Percentiles rank a stretch among this genome's conserved stretches.
Evolutionary conservation across 2,113 vertebrate species (phyloP).

Genomic region (Cyanocitta stelleri): DNA sequence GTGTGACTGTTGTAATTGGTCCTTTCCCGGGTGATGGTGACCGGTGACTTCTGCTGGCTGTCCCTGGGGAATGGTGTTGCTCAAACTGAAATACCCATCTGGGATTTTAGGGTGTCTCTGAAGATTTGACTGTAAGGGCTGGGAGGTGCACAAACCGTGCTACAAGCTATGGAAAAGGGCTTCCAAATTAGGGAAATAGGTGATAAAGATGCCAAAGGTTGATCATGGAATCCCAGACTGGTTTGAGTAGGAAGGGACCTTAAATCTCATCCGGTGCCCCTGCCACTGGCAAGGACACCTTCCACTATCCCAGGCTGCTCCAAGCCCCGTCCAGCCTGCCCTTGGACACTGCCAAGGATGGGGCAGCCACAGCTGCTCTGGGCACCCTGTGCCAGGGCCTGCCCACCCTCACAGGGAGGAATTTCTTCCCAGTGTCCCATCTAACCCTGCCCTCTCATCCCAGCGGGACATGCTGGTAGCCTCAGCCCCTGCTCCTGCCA

Average conservation of each 20-base stretch:
- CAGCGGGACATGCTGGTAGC: background rate
- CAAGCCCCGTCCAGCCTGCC: rapidly evolving
- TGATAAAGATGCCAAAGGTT: background rate
- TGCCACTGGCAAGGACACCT: background rate
- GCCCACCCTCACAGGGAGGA: background rate
- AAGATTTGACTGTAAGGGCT: background rate
- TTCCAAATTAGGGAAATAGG: rapidly evolving
- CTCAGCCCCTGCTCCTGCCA: background rate
- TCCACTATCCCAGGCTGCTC: rapidly evolving
- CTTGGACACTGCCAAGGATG: background rate
- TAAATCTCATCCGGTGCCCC: background rate
- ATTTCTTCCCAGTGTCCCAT: background rate
- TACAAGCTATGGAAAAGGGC: rapidly evolving
- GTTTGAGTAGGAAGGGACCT: background rate
- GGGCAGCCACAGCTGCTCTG: background rate
- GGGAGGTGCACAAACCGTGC: rapidly evolving
- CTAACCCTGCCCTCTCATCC: background rate
- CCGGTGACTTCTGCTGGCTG: background rate
- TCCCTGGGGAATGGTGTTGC: too few relatives aligned
- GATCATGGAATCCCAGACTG: background rate
- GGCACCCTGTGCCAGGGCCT: background rate
- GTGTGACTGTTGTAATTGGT: rapidly evolving
- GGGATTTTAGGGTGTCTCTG: background rate
- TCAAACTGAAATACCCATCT: rapidly evolving
- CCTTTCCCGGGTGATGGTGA: background rate